Conservation (phyloP, 2,797 vertebrate genomes). For the Notolabrus celidotus region DNA sequence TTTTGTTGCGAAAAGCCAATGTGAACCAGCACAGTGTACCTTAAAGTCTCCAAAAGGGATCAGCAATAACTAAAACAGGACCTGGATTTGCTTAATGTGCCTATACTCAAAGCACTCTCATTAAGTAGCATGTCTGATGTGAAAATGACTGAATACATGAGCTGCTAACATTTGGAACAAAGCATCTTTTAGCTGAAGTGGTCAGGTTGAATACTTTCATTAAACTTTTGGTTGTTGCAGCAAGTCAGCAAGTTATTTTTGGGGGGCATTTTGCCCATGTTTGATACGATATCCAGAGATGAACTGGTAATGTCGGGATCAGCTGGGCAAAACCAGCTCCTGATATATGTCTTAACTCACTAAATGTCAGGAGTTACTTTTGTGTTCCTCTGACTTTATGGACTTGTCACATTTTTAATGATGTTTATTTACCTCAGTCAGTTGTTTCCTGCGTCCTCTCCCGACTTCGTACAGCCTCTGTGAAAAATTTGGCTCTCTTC, state of each 20-base stretch:
- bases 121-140: neutral
- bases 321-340: neutral
- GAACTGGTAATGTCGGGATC: no score
- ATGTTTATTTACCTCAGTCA: constrained; percentile 20
- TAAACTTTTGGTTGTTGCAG: no score
- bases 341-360: neutral
- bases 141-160: neutral
- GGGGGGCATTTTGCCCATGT: no score
- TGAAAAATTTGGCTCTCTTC: neutral
- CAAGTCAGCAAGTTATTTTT: no score
- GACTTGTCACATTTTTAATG: neutral
- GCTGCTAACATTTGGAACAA: no score
- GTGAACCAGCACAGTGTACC: neutral
- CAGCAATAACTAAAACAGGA: neutral
- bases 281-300: no score
- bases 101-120: neutral
- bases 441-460: neutral
- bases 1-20: no score
- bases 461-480: neutral
- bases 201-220: no score
- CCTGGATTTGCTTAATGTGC: neutral
- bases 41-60: neutral
- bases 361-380: constrained; percentile 7
- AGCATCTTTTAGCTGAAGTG: no score
- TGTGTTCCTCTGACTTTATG: neutral